Base-by-base conservation (phyloP, 2,888 invertebrate species). In the Coelogynopora nodosa region DNA sequence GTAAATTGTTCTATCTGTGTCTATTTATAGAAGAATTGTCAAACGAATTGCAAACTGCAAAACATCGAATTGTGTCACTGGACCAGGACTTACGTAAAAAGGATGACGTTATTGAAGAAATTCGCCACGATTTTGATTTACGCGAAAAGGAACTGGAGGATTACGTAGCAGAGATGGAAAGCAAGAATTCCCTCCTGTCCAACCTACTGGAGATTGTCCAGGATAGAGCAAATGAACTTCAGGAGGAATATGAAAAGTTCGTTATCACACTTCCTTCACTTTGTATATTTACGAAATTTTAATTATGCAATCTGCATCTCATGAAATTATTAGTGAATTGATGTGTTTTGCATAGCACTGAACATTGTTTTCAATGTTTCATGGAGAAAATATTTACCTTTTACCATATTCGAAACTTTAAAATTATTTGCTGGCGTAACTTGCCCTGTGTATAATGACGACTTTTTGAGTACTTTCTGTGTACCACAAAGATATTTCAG, bases 161-260 rank as follows among this genome's bases (percentile, higher is more conserved):
- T 0, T 86, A 96, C 94, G 94, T 96, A 0, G 95, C 95, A 87
- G 96, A 97, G 88, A 93, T 96, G 89, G 96, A 96, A 92, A 90
- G 90, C 67, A 91, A 91, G 88, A 90, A 90, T 87, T 89, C 89
- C 85, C 90, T 91, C 67, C 88, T 90, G 10, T 86, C 88, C 84
- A 91, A 91, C 88, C 89, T 91, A 29, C 89, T 91, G 30, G 90
- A 91, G 31, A 90, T 91, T 84, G 91, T 91, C 80, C 90, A 90
- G 67, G 91, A 91, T 82, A 88, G 91, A 27, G 91, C 91, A 5
- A 90, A 91, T 30, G 89, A 89, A 30, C 90, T 90, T 0, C 90
- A 91, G 88, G 89, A 89, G 87, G 90, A 91, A 87, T 89, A 91
- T 28, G 90, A 91, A 85, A 84, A 49, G 84, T 84, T 0, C 0